A percentile compares a stretch with the other conserved stretches of the same genome.
These are phyloP conservation scores for Alouatta palliata DNA, from an alignment of 2,113 vertebrate species.

Conservation along the genomic window DNA sequence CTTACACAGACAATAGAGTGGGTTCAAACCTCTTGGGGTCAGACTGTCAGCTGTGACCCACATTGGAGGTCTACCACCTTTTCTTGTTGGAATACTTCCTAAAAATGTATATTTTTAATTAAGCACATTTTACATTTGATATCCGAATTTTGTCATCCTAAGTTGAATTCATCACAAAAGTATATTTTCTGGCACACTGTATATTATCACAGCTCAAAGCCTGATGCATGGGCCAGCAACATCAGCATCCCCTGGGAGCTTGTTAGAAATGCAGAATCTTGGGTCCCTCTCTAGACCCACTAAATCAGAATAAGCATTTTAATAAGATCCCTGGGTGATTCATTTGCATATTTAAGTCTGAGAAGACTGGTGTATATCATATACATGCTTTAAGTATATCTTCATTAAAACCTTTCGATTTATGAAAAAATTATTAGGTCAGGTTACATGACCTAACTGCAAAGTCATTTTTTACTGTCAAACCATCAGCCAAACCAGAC, in stretches of 20 bases:
- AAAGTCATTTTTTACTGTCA: conserved; percentile 51
- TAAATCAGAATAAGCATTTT: conserved; percentile 52
- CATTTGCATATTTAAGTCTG: conserved; percentile 15
- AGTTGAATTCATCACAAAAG: conserved; percentile 20
- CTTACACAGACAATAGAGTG: conserved; percentile 41
- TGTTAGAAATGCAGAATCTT: conserved; percentile 29
- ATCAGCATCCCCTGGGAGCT: not conserved
- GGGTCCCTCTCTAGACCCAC: not conserved
- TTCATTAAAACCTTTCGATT: conserved; percentile 52
- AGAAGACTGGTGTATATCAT: conserved; percentile 18
- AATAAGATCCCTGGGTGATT: conserved; percentile 37
- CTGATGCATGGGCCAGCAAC: not conserved
- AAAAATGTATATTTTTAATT: not conserved
- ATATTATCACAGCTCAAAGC: not conserved
- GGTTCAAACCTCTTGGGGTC: not conserved
- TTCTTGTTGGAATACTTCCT: not conserved
- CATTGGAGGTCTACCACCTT: not conserved
- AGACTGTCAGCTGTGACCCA: not conserved
- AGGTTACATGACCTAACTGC: conserved; percentile 12
- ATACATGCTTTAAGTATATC: not conserved
- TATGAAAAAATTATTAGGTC: conserved; percentile 20
- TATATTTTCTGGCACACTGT: not conserved
- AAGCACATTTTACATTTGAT: not conserved
- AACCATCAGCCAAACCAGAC: not conserved
- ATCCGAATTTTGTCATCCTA: not conserved